Conservation (phyloP, 37 sponge, comb jelly and placozoan genomes). For the Ianthella basta region DNA sequence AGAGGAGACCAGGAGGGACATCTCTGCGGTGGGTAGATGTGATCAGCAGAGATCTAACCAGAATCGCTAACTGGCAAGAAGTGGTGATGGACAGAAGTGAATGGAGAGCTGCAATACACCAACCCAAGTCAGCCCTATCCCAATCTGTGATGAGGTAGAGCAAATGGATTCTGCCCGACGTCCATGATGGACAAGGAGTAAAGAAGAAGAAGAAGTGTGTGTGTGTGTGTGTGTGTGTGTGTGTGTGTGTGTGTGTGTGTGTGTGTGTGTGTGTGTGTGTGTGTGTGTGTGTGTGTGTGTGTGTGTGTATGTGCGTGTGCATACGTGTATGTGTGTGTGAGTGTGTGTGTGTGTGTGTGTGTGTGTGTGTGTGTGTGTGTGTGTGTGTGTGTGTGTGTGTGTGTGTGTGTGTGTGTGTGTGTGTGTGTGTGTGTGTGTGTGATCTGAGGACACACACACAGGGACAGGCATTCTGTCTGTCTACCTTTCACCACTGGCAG, state of each 20-base stretch:
- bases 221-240: slow-evolving; percentile 25
- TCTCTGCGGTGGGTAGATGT: slow-evolving; percentile 10
- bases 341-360: no score
- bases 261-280: slow-evolving; percentile 36
- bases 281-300: slow-evolving; percentile 39
- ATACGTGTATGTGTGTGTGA: no score
- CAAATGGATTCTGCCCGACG: not conserved
- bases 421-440: no score
- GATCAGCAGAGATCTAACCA: not conserved
- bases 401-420: no score
- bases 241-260: slow-evolving; percentile 9
- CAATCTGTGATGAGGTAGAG: no score
- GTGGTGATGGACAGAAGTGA: not conserved
- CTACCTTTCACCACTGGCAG: slow-evolving; percentile 99
- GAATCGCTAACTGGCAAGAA: not conserved
- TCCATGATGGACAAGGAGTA: slow-evolving; percentile 3
- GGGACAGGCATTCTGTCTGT: slow-evolving; percentile 97
- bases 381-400: no score
- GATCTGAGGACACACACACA: slow-evolving; percentile 98
- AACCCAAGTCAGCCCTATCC: not conserved
- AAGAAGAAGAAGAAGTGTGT: slow-evolving; percentile 20
- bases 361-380: no score
- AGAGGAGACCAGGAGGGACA: slow-evolving; percentile 1
- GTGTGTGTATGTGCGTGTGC: no score
- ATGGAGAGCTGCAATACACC: not conserved